Percentiles rank a stretch among this genome's conserved stretches.
Evolutionary conservation across 2,113 vertebrate species (phyloP).

Genomic region (Sinocyclocheilus maitianheensis): DNA sequence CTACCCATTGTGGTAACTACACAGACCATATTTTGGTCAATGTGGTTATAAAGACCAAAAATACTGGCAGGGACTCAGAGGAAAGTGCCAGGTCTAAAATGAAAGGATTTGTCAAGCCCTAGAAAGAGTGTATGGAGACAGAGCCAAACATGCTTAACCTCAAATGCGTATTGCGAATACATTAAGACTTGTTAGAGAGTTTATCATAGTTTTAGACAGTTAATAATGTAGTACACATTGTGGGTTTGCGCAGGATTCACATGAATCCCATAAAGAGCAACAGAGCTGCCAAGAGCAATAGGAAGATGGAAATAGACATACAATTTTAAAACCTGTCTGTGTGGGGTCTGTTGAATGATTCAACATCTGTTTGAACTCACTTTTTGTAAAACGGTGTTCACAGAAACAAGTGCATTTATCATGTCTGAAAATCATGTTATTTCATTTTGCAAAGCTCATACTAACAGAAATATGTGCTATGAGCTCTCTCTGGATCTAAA

Average conservation of each 20-base stretch:
- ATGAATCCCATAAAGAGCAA: slow-evolving; percentile 8
- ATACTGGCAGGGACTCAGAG: slow-evolving; percentile 3
- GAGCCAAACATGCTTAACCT: slow-evolving; percentile 15
- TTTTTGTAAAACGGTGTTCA: background rate
- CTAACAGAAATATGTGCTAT: background rate
- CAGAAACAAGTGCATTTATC: slow-evolving; percentile 8
- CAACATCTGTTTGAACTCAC: background rate
- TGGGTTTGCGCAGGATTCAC: background rate
- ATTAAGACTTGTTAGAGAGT: slow-evolving; percentile 19
- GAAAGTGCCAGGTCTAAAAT: background rate
- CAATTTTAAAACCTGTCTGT: background rate
- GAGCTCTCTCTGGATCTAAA: background rate
- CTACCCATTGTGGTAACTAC: slow-evolving; percentile 4
- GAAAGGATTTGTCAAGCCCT: slow-evolving; percentile 14
- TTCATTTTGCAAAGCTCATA: background rate
- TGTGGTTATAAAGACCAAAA: slow-evolving; percentile 16
- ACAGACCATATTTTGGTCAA: slow-evolving; percentile 18
- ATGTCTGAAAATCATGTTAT: background rate
- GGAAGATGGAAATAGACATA: slow-evolving; percentile 10
- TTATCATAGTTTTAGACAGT: slow-evolving; percentile 24
- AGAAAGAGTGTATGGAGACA: background rate
- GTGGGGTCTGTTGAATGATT: slow-evolving; percentile 9
- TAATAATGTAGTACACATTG: slow-evolving; percentile 14
- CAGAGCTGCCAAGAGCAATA: slow-evolving; percentile 22
- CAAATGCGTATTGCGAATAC: background rate